phyloP scores from a whole-genome alignment of 2,797 vertebrate species.

The Anisognathus igniventris region DNA sequence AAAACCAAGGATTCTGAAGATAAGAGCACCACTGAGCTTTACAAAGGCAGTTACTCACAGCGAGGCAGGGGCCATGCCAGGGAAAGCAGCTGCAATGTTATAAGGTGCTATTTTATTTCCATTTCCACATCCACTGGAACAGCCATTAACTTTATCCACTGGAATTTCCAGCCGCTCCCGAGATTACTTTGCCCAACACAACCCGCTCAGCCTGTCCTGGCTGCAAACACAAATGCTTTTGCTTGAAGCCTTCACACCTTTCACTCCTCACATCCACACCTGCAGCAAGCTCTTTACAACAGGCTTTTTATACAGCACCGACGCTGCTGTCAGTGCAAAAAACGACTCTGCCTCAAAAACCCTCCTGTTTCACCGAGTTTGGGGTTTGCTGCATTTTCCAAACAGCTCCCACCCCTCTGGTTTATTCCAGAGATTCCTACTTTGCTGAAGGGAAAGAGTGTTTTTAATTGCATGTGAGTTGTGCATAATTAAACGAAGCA shows the following conservation, averaged over 20 bases:
- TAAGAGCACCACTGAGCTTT: background rate
- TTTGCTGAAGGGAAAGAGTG: background rate
- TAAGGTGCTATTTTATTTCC: conserved; percentile 56
- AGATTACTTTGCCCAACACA: background rate
- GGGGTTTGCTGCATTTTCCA: background rate
- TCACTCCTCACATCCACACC: conserved; percentile 26
- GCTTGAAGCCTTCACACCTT: conserved; percentile 23
- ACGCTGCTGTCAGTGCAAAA: background rate
- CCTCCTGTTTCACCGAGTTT: rapidly evolving
- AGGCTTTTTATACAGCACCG: background rate
- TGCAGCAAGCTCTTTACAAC: background rate
- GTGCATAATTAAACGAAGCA: background rate
- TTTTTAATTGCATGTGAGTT: background rate
- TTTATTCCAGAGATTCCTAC: conserved; percentile 1
- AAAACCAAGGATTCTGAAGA: background rate
- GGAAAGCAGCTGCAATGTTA: conserved; percentile 53
- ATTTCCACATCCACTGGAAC: conserved; percentile 58
- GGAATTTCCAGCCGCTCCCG: conserved; percentile 59
- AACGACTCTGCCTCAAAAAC: background rate
- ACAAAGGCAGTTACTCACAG: background rate
- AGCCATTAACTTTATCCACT: conserved; percentile 39
- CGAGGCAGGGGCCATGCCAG: background rate
- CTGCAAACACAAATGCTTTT: background rate
- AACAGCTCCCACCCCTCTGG: background rate
- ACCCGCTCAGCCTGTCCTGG: conserved; percentile 26